These are phyloP conservation scores for Bactericera cockerelli DNA, from an alignment of 1,140 invertebrate species.

Conservation along the genomic window DNA sequence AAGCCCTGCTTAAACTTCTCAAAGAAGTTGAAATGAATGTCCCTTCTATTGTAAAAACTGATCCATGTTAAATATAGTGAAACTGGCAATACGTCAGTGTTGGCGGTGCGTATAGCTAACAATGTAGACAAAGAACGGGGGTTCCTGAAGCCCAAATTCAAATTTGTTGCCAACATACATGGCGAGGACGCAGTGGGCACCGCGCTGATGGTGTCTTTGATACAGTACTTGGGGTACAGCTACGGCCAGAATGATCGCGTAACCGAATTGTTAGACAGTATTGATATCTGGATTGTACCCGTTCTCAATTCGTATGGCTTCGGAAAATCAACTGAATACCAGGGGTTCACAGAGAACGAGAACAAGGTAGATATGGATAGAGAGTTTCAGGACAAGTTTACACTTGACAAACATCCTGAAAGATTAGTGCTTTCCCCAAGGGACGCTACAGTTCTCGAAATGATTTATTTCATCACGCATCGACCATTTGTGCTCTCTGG, in stretches of 20 bases:
- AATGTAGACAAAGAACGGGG: constrained; percentile 43
- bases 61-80: no score
- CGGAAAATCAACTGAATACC: constrained; percentile 54
- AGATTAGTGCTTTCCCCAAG: constrained; percentile 31
- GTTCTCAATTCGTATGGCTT: constrained; percentile 87
- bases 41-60: no score
- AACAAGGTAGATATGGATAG: constrained; percentile 67
- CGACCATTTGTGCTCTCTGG: constrained; percentile 82
- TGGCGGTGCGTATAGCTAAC: constrained; percentile 62
- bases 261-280: constrained; percentile 54
- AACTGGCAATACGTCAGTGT: no score
- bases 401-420: constrained; percentile 23
- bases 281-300: constrained; percentile 82
- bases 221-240: constrained; percentile 65
- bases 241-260: constrained; percentile 51
- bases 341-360: constrained; percentile 58
- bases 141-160: constrained; percentile 66
- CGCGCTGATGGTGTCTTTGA: constrained; percentile 69
- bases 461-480: constrained; percentile 75
- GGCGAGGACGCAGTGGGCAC: constrained; percentile 92
- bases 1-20: no score
- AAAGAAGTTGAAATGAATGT: no score
- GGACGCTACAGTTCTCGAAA: constrained; percentile 74
- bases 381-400: constrained; percentile 77
- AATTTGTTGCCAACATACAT: constrained; percentile 97